A percentile compares a stretch with the other conserved stretches of the same genome.
phyloP scores from a whole-genome alignment of 2,113 vertebrate species.

The Anarrhichthys ocellatus region DNA sequence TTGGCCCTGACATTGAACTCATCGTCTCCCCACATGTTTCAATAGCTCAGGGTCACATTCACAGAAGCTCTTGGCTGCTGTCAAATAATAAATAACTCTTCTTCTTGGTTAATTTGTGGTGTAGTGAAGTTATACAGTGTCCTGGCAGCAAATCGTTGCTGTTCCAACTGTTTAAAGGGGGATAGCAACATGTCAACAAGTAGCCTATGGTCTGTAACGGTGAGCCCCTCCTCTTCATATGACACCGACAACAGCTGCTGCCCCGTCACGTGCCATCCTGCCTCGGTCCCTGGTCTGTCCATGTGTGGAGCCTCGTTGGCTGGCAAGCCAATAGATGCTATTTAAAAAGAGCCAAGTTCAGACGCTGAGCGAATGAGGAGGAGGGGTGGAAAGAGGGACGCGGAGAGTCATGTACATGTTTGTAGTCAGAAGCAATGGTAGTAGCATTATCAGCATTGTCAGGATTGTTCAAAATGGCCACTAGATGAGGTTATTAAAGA shows the following conservation, averaged over 20 bases:
- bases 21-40: neutral
- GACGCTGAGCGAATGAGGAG: neutral
- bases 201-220: conserved; percentile 13
- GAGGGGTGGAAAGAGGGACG: neutral
- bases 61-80: neutral
- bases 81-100: neutral
- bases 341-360: conserved; percentile 59
- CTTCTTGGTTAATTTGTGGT: neutral
- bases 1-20: neutral
- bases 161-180: conserved; percentile 32
- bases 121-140: neutral
- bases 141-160: neutral
- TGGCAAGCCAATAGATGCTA: conserved; percentile 37
- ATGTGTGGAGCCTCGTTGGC: conserved; percentile 55
- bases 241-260: conserved; percentile 71
- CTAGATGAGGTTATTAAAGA: neutral
- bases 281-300: conserved; percentile 23
- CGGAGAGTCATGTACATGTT: conserved; percentile 4
- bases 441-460: neutral
- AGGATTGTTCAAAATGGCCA: neutral
- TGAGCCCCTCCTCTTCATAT: conserved; percentile 46
- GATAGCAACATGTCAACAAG: conserved; percentile 44
- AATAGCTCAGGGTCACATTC: neutral
- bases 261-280: neutral
- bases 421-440: neutral